phyloP scores from a whole-genome alignment of 2,888 invertebrate species.

The Fragum sueziense region DNA sequence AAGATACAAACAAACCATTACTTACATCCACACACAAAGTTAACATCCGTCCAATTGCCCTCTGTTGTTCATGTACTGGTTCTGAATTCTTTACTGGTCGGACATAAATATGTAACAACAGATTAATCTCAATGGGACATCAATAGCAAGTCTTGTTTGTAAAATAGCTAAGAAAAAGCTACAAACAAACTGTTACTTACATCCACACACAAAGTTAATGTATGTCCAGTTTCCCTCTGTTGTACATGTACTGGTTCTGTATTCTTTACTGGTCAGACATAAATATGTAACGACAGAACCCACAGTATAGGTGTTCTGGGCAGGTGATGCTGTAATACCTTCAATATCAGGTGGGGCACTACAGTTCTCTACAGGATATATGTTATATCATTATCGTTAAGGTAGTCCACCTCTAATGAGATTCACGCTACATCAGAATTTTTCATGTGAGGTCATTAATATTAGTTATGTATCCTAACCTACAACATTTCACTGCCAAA shows the following conservation, averaged over 20 bases:
- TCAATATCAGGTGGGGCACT: background rate
- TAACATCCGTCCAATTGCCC: constrained; percentile 5
- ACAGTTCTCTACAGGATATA: background rate
- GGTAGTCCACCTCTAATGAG: no score
- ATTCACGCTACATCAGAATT: no score
- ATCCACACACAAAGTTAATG: constrained; percentile 10
- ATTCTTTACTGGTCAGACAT: background rate
- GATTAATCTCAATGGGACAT: no score
- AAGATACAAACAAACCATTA: no score
- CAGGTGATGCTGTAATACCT: background rate
- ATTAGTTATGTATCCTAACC: no score
- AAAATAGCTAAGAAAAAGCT: no score
- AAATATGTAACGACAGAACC: constrained; percentile 25
- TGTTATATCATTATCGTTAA: no score
- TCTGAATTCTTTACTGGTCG: background rate
- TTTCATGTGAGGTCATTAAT: no score
- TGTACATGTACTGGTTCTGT: constrained; percentile 28
- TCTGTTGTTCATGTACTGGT: constrained; percentile 30
- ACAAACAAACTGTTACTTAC: no score
- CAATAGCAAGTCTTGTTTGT: no score
- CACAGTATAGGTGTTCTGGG: background rate
- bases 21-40: constrained; percentile 22
- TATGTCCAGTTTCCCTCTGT: constrained; percentile 7
- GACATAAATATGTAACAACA: constrained; percentile 24
- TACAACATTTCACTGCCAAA: no score